phyloP scores from a whole-genome alignment of 2,888 invertebrate species.

The Andrena flavipes region DNA sequence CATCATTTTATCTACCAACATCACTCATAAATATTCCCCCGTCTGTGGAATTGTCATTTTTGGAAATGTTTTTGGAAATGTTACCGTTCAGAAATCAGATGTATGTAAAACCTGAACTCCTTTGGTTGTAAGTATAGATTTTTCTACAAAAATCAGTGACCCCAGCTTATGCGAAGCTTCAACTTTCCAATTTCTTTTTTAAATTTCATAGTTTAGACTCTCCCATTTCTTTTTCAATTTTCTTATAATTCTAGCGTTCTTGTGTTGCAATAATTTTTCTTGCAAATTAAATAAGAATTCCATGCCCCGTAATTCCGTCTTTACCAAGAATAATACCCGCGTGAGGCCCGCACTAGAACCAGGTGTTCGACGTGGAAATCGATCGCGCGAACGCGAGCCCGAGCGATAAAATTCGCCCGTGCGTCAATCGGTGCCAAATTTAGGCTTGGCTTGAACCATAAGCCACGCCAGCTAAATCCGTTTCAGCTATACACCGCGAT shows the following conservation, averaged over 20 bases:
- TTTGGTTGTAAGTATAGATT: too few species aligned
- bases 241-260: neutral
- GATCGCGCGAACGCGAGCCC: constrained; percentile 56
- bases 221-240: neutral
- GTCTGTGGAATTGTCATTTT: neutral
- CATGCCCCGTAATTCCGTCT: constrained; percentile 17
- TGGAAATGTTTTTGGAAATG: neutral
- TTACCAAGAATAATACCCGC: constrained; percentile 21
- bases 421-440: constrained; percentile 73
- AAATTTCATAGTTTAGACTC: neutral
- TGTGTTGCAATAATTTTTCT: neutral
- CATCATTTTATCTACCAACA: neutral
- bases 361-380: constrained; percentile 67
- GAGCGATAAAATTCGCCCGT: constrained; percentile 64
- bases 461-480: constrained; percentile 63
- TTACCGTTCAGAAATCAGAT: too few species aligned
- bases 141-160: too few species aligned
- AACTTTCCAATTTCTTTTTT: too few species aligned
- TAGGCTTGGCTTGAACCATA: constrained; percentile 61
- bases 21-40: too few species aligned
- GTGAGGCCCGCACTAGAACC: constrained; percentile 44
- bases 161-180: too few species aligned
- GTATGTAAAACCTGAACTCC: too few species aligned
- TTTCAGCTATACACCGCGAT: constrained; percentile 49
- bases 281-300: neutral